Evolutionary conservation across 1,140 invertebrate species (phyloP).

Genomic region (Colletes gigas): DNA sequence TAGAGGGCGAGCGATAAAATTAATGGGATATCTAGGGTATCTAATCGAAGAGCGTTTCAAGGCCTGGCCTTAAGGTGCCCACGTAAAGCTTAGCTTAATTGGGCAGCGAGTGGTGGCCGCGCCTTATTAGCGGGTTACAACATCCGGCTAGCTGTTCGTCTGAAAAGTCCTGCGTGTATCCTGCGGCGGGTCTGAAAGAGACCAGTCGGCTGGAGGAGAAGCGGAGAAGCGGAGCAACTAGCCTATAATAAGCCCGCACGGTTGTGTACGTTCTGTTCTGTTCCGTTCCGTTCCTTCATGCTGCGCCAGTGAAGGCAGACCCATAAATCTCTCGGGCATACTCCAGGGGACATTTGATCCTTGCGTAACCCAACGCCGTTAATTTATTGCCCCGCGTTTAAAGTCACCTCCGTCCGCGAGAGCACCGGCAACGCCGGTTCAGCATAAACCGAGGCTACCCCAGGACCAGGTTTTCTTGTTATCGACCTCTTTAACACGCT

Average conservation of each 20-base stretch:
- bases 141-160: constrained; percentile 78
- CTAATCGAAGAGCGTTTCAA: constrained; percentile 76
- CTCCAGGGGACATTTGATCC: constrained; percentile 82
- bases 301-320: constrained; percentile 79
- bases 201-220: constrained; percentile 57
- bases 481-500: constrained; percentile 59
- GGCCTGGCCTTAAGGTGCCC: constrained; percentile 71
- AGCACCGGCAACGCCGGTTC: constrained; percentile 54
- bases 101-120: constrained; percentile 72
- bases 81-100: constrained; percentile 74
- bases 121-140: constrained; percentile 80
- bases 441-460: constrained; percentile 54
- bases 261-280: constrained; percentile 76
- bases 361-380: constrained; percentile 82
- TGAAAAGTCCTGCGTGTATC: constrained; percentile 79
- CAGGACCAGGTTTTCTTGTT: constrained; percentile 70
- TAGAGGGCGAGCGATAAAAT: constrained; percentile 66
- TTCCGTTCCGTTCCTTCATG: constrained; percentile 79
- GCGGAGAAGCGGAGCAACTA: constrained; percentile 72
- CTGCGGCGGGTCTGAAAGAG: constrained; percentile 72
- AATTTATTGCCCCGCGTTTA: constrained; percentile 82
- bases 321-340: constrained; percentile 80
- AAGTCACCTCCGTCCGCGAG: constrained; percentile 79
- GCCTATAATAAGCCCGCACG: constrained; percentile 79
- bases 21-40: constrained; percentile 74